phyloP scores from a whole-genome alignment of 2,888 invertebrate genomes.

The Orthosia gothica region DNA sequence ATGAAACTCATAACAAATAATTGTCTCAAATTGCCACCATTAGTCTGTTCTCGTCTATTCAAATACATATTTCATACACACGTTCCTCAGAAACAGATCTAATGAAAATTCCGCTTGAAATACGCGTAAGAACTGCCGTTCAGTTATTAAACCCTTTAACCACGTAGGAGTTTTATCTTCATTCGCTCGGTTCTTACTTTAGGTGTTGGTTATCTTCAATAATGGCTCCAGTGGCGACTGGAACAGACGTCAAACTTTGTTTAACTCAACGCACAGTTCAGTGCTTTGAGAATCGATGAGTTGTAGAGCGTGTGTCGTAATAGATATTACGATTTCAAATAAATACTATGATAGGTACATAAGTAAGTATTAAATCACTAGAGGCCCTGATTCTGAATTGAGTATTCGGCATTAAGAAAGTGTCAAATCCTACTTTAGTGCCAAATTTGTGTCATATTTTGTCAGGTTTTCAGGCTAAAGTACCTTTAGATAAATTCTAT shows the following conservation, averaged over 20 bases:
- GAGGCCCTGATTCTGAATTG: too few relatives aligned
- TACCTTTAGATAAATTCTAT: too few relatives aligned
- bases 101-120: conserved; percentile 66
- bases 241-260: conserved; percentile 76
- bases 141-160: conserved; percentile 62
- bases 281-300: conserved; percentile 37
- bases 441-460: too few relatives aligned
- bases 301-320: background rate
- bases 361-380: background rate
- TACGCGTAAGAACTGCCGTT: conserved; percentile 52
- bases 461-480: too few relatives aligned
- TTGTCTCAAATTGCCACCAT: conserved; percentile 48
- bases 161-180: conserved; percentile 71
- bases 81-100: conserved; percentile 61
- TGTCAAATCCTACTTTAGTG: too few relatives aligned
- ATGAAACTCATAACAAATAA: conserved; percentile 32
- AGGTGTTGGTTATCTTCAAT: conserved; percentile 71
- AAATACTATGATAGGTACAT: background rate
- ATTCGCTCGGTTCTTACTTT: conserved; percentile 72
- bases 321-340: background rate
- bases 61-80: conserved; percentile 57
- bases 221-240: conserved; percentile 71
- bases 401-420: too few relatives aligned
- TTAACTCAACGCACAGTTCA: conserved; percentile 67
- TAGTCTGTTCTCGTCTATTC: conserved; percentile 55